Percentiles rank a stretch among this genome's conserved stretches.
Evolutionary conservation across 2,888 invertebrate species (phyloP).

Genomic region (Drosophila rellima): DNA sequence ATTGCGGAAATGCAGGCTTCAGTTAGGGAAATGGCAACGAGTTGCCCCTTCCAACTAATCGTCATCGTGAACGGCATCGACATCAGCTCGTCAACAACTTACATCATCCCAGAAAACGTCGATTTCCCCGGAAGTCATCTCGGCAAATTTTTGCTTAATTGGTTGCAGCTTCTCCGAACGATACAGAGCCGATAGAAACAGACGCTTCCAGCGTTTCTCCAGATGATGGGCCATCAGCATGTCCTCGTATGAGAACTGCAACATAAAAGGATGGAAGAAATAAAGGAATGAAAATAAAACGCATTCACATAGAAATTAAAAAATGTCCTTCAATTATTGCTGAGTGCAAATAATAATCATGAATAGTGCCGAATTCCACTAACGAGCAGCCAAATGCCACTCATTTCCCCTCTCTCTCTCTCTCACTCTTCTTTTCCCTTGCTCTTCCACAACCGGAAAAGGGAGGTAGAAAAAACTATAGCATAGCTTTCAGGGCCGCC

Average conservation of each 20-base stretch:
- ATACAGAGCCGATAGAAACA: constrained; percentile 90
- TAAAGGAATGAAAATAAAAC: constrained; percentile 32
- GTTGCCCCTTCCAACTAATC: constrained; percentile 13
- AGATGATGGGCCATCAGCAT: constrained; percentile 87
- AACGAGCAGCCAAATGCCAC: constrained; percentile 60
- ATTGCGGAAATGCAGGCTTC: constrained; percentile 73
- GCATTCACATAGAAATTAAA: constrained; percentile 67
- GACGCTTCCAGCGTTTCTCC: constrained; percentile 89
- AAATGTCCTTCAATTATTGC: constrained; percentile 72
- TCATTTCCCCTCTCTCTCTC: neutral
- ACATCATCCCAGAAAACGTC: constrained; percentile 83
- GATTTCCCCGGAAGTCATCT: constrained; percentile 92
- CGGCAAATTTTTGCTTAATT: constrained; percentile 95
- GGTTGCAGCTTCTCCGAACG: constrained; percentile 90
- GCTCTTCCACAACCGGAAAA: constrained; percentile 10
- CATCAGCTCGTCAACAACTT: constrained; percentile 60
- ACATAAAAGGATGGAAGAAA: constrained; percentile 7
- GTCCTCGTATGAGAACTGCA: constrained; percentile 85
- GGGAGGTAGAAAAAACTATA: constrained; percentile 32
- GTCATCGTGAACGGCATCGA: neutral
- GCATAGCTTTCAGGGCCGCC: constrained; percentile 61
- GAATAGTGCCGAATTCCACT: constrained; percentile 73
- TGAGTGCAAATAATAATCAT: constrained; percentile 81
- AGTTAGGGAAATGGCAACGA: constrained; percentile 15
- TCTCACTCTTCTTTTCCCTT: neutral